Percentiles rank a stretch among this genome's conserved stretches.
Conservation (phyloP, 1,140 invertebrate genomes). For the Condylostylus longicornis region DNA sequence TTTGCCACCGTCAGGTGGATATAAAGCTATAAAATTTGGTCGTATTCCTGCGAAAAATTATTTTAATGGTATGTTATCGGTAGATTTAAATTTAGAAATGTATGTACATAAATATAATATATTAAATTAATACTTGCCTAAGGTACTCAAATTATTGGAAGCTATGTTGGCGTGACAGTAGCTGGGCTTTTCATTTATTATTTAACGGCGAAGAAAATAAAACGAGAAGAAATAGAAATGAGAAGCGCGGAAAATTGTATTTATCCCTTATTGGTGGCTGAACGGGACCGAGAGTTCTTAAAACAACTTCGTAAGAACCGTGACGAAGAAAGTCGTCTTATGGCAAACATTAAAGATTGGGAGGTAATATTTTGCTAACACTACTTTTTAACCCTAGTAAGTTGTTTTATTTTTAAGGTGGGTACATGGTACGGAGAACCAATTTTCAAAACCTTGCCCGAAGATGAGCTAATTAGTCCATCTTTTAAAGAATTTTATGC, state of each 20-base stretch:
- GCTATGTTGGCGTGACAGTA: constrained; percentile 43
- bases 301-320: constrained; percentile 65
- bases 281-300: constrained; percentile 64
- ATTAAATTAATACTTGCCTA: not conserved
- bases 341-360: constrained; percentile 80
- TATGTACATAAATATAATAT: not conserved
- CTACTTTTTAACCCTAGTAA: not conserved
- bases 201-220: constrained; percentile 36
- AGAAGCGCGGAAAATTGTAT: constrained; percentile 57
- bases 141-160: constrained; percentile 42
- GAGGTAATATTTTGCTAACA: constrained; percentile 31
- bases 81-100: constrained; percentile 1
- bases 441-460: constrained; percentile 47
- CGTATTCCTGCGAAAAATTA: constrained; percentile 52
- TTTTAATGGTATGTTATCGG: constrained; percentile 43
- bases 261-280: constrained; percentile 58
- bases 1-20: constrained; percentile 72
- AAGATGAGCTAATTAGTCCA: constrained; percentile 43
- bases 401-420: constrained; percentile 33
- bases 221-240: constrained; percentile 50
- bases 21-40: constrained; percentile 53
- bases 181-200: constrained; percentile 42
- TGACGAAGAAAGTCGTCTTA: constrained; percentile 69
- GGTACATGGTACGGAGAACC: constrained; percentile 75
- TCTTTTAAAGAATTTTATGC: constrained; percentile 53